A percentile compares a stretch with the other conserved stretches of the same genome.
Evolutionary conservation across 2,888 invertebrate species (phyloP).

Genomic region (Epirrhoe alternata): DNA sequence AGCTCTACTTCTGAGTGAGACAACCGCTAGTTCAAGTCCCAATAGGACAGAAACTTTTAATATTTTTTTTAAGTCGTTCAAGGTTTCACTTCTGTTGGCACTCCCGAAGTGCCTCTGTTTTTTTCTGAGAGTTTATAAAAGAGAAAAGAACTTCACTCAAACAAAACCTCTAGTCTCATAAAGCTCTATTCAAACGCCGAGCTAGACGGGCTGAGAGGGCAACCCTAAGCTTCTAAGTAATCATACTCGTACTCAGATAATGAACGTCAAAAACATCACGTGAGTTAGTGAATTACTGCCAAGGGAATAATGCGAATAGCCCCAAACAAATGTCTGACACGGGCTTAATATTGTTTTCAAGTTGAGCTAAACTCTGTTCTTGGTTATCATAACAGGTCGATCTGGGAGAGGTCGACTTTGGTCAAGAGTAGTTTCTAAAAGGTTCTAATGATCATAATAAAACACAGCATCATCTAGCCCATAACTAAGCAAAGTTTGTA

Average conservation of each 20-base stretch:
- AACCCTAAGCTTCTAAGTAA: constrained; percentile 23
- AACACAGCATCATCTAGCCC: no score
- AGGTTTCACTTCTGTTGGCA: no score
- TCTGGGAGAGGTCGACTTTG: not conserved
- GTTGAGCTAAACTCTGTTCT: constrained; percentile 2
- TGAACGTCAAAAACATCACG: constrained; percentile 35
- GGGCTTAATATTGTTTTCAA: constrained; percentile 15
- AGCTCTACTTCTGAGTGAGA: no score
- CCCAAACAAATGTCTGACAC: constrained; percentile 18
- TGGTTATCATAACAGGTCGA: not conserved
- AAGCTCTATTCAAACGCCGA: not conserved
- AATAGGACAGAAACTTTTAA: no score
- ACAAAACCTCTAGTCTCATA: not conserved
- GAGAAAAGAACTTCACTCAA: not conserved
- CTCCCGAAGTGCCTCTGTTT: no score
- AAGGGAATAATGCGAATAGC: constrained; percentile 24
- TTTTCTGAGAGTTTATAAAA: not conserved
- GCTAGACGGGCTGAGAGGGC: not conserved
- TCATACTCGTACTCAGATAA: constrained; percentile 27
- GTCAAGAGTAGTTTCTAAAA: not conserved
- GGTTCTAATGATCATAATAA: no score
- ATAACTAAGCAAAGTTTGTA: no score
- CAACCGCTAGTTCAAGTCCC: no score
- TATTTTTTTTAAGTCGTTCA: no score
- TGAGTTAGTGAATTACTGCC: constrained; percentile 25